Conservation (phyloP, 23 tunicate species). For the Trididemnum clinides region DNA sequence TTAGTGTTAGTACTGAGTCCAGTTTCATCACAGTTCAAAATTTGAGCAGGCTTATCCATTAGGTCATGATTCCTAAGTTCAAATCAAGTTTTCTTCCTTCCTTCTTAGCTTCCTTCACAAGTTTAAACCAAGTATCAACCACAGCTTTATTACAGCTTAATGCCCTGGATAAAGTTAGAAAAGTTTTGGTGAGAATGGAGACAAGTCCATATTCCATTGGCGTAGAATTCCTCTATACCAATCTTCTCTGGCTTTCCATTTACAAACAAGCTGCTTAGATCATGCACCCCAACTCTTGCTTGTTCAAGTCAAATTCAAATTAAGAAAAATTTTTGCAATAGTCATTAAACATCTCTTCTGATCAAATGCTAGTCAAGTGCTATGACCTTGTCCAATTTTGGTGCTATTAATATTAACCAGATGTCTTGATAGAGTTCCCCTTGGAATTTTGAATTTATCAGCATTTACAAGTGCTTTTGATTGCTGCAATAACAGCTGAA, state of each 20-base stretch:
- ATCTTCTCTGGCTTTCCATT: not conserved
- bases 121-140: conserved; percentile 1
- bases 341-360: not conserved
- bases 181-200: not conserved
- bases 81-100: too few relatives aligned
- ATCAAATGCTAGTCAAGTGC: not conserved
- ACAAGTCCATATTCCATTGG: not conserved
- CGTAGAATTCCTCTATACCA: not conserved
- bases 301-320: not conserved
- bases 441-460: not conserved
- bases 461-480: not conserved
- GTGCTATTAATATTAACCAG: not conserved
- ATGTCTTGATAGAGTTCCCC: not conserved
- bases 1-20: not conserved
- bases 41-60: not conserved
- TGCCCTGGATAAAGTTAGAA: not conserved
- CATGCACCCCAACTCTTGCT: not conserved
- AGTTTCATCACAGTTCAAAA: not conserved
- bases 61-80: not conserved
- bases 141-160: conserved; percentile 3
- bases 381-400: not conserved
- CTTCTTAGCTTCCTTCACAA: not conserved
- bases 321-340: not conserved
- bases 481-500: not conserved
- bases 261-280: not conserved